Conservation (phyloP, 2,888 invertebrate species). For the Parnassius apollo region DNA sequence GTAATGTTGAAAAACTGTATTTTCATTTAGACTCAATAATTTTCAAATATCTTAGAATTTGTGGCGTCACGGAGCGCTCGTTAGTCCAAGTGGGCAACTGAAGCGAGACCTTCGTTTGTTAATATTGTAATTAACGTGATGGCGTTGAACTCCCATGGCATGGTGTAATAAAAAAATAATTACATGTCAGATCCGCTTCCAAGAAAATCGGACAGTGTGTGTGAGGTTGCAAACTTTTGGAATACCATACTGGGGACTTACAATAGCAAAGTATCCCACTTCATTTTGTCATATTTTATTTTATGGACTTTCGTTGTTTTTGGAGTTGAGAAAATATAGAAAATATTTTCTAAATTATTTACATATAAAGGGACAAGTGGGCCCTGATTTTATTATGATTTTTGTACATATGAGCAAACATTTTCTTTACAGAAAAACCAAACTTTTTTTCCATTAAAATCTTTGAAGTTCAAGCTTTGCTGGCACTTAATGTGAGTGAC, state of each 20-base stretch:
- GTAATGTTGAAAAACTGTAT: neutral
- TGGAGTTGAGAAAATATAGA: no score
- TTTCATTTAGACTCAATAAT: neutral
- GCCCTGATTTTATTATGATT: no score
- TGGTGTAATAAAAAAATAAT: slow-evolving; percentile 68
- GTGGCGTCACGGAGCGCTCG: slow-evolving; percentile 20
- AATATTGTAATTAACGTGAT: slow-evolving; percentile 66
- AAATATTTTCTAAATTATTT: no score
- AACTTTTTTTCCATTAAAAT: no score
- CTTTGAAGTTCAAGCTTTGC: no score
- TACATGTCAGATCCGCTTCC: slow-evolving; percentile 46
- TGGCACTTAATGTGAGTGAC: no score
- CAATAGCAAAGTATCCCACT: no score
- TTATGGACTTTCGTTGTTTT: no score
- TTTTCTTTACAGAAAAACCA: no score
- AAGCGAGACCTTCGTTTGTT: slow-evolving; percentile 61
- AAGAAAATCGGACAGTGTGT: slow-evolving; percentile 51
- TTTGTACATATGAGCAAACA: no score
- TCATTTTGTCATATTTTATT: no score
- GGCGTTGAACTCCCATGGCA: slow-evolving; percentile 60
- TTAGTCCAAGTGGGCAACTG: slow-evolving; percentile 44
- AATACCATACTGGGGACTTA: neutral
- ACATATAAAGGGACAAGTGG: no score
- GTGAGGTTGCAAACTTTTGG: slow-evolving; percentile 40
- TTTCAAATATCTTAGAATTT: slow-evolving; percentile 1